Evolutionary conservation across 2,888 invertebrate species (phyloP).

Genomic region (Ennomos quercinarius): DNA sequence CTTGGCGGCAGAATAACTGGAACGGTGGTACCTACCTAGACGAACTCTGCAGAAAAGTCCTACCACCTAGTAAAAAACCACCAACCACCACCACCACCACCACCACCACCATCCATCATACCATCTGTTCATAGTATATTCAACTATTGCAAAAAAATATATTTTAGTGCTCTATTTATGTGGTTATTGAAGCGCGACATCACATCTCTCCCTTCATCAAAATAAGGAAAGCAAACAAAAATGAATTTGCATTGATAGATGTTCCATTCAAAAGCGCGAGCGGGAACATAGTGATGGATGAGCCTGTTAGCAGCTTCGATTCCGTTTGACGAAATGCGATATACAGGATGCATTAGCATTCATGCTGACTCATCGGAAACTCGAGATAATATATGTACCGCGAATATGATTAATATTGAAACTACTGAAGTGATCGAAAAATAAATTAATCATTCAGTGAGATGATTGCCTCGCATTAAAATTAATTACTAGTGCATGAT

Average conservation of each 20-base stretch:
- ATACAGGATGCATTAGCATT: conserved; percentile 78
- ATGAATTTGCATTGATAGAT: conserved; percentile 71
- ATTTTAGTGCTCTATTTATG: no score
- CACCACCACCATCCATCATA: no score
- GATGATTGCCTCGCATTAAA: conserved; percentile 20
- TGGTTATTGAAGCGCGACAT: conserved; percentile 2
- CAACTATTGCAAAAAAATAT: no score
- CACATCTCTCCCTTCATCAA: conserved; percentile 4
- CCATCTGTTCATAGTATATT: no score
- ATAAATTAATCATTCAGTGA: conserved; percentile 27
- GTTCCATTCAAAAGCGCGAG: conserved; percentile 63
- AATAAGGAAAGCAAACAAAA: conserved; percentile 51
- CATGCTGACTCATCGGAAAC: conserved; percentile 68
- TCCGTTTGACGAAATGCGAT: conserved; percentile 78
- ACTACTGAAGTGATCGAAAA: conserved; percentile 27
- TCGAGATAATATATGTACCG: conserved; percentile 53
- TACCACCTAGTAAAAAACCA: no score
- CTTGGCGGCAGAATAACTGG: no score
- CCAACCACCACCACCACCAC: no score
- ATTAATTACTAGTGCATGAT: no score
- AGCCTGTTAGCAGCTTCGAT: conserved; percentile 61
- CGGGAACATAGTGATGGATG: conserved; percentile 76
- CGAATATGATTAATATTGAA: conserved; percentile 31
- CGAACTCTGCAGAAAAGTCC: no score
- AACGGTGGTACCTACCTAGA: no score